Evolutionary conservation across 1,140 invertebrate species (phyloP).

Genomic region (Macrosteles quadrilineatus): DNA sequence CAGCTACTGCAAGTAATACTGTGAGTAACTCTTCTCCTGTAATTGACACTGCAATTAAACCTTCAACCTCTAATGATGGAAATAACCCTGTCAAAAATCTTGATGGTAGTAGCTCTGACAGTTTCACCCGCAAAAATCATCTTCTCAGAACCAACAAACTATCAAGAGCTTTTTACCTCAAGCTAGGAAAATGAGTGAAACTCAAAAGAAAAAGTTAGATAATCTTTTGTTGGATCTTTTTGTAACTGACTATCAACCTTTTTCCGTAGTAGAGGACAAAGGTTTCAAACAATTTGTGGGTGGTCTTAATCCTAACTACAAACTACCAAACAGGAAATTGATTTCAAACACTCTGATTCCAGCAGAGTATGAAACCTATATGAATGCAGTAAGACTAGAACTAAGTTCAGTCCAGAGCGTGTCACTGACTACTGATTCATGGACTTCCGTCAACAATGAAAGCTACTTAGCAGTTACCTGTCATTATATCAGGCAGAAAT

Average conservation of each 20-base stretch:
- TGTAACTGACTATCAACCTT: conserved; percentile 18
- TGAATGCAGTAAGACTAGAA: background rate
- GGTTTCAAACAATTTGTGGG: conserved; percentile 34
- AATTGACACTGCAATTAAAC: no score
- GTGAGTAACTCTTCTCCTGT: no score
- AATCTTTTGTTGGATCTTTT: background rate
- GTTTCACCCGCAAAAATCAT: background rate
- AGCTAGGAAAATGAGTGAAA: background rate
- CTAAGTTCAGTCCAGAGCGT: conserved; percentile 12
- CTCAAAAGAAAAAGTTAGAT: conserved; percentile 2
- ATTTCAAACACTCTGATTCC: conserved; percentile 36
- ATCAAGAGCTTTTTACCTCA: background rate
- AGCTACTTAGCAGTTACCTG: conserved; percentile 37
- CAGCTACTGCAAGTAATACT: no score
- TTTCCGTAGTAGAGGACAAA: conserved; percentile 35
- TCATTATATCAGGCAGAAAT: conserved; percentile 40
- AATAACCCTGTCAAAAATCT: no score
- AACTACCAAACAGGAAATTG: conserved; percentile 32
- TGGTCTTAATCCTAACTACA: conserved; percentile 21
- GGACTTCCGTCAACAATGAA: conserved; percentile 39
- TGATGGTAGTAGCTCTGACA: no score
- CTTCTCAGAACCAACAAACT: no score
- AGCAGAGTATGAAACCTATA: conserved; percentile 34
- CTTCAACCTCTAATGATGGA: no score
- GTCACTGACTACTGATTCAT: conserved; percentile 39